A percentile compares a stretch with the other conserved stretches of the same genome.
phyloP scores from a whole-genome alignment of 2,888 invertebrate species.

The Agrochola macilenta region DNA sequence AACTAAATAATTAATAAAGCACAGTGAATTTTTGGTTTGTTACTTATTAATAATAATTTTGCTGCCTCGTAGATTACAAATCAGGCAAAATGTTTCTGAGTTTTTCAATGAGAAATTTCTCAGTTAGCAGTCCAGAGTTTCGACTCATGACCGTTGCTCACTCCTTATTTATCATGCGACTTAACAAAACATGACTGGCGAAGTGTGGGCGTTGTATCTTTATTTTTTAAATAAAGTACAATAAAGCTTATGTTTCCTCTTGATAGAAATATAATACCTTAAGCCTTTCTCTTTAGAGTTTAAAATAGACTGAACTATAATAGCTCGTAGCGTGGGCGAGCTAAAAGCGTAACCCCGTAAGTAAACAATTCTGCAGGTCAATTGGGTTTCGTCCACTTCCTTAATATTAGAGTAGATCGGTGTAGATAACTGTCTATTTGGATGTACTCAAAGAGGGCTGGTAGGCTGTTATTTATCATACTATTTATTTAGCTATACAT shows the following conservation, averaged over 20 bases:
- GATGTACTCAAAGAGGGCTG: background rate
- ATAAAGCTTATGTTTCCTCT: constrained; percentile 9
- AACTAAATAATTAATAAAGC: background rate
- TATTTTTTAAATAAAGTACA: background rate
- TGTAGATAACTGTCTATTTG: background rate
- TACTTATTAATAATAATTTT: background rate
- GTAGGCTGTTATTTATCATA: no score
- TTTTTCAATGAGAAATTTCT: background rate
- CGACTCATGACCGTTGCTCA: background rate
- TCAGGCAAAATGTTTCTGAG: background rate
- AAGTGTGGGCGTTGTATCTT: background rate
- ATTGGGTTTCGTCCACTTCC: constrained; percentile 24
- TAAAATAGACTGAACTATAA: constrained; percentile 14
- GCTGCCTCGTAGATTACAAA: no score
- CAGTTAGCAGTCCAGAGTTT: no score
- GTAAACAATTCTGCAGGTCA: constrained; percentile 41
- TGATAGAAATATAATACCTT: constrained; percentile 8
- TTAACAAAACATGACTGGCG: background rate
- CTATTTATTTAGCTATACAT: background rate
- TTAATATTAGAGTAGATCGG: constrained; percentile 16
- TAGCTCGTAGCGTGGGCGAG: background rate
- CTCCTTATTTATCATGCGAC: background rate
- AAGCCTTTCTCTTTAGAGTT: background rate
- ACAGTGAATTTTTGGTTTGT: background rate
- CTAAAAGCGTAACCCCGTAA: constrained; percentile 16